Evolutionary conservation across 1,140 invertebrate genomes (phyloP).

Genomic region (Pomacea maculata): DNA sequence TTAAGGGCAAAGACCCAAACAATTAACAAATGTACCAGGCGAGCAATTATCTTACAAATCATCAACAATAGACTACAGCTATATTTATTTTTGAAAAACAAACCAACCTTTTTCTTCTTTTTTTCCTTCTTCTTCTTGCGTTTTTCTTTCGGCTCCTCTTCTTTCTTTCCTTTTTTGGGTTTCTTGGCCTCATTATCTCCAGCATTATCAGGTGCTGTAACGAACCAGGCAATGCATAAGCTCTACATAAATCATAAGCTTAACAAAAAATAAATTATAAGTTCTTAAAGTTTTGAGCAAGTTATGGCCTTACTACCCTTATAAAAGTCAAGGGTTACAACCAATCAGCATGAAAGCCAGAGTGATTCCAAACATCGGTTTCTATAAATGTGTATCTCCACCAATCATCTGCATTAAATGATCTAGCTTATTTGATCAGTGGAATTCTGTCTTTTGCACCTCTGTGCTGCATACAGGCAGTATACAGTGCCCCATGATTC

Average conservation of each 20-base stretch:
- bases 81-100: too few relatives aligned
- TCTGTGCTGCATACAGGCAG: background rate
- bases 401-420: background rate
- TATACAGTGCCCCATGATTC: background rate
- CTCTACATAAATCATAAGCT: too few relatives aligned
- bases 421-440: background rate
- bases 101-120: constrained; percentile 75
- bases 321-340: background rate
- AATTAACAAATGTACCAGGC: background rate
- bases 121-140: constrained; percentile 84
- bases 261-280: too few relatives aligned
- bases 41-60: background rate
- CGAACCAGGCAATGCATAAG: constrained; percentile 3
- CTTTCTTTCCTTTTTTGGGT: constrained; percentile 42
- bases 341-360: background rate
- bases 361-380: background rate
- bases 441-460: background rate
- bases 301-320: too few relatives aligned
- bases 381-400: background rate
- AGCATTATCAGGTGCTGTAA: constrained; percentile 30
- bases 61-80: background rate
- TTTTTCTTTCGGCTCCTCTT: constrained; percentile 44
- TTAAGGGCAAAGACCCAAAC: too few relatives aligned
- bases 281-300: too few relatives aligned
- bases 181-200: constrained; percentile 37